A percentile compares a stretch with the other conserved stretches of the same genome.
phyloP scores from a whole-genome alignment of 30 jellyfish, hydroid and myxozoan genomes.

The Euphysa ruthae region DNA sequence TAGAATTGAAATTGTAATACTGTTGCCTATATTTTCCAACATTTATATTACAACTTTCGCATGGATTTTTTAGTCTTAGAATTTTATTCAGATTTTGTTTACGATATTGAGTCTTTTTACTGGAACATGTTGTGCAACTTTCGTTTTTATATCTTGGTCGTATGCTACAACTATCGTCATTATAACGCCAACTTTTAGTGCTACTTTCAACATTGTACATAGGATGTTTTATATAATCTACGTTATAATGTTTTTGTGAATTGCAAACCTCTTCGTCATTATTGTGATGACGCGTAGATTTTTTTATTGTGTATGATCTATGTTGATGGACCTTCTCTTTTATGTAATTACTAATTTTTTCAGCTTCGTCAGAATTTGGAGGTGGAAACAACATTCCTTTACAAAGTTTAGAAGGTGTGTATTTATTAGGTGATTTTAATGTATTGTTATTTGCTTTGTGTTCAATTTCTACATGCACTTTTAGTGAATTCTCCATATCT shows the following conservation, averaged over 20 bases:
- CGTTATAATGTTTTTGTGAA: neutral
- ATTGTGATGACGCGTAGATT: neutral
- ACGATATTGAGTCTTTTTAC: no score
- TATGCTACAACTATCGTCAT: no score
- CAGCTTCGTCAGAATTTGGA: conserved; percentile 76
- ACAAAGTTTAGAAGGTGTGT: conserved; percentile 5
- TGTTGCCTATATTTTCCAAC: no score
- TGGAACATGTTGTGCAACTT: no score
- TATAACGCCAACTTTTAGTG: no score
- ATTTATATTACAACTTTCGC: no score
- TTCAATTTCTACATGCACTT: neutral
- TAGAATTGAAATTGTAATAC: no score
- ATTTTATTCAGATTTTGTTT: no score
- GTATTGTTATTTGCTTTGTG: neutral
- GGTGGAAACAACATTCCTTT: conserved; percentile 69
- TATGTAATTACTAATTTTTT: conserved; percentile 42
- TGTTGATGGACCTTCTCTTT: conserved; percentile 40
- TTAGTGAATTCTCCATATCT: neutral
- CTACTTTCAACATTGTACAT: neutral
- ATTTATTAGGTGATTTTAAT: conserved; percentile 12
- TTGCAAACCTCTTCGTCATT: neutral
- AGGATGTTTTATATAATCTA: neutral
- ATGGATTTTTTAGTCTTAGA: no score
- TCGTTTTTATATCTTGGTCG: no score
- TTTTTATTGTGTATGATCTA: neutral